These are phyloP conservation scores for Phocoena sinus DNA, from an alignment of 2,113 vertebrate species.

Conservation along the genomic window DNA sequence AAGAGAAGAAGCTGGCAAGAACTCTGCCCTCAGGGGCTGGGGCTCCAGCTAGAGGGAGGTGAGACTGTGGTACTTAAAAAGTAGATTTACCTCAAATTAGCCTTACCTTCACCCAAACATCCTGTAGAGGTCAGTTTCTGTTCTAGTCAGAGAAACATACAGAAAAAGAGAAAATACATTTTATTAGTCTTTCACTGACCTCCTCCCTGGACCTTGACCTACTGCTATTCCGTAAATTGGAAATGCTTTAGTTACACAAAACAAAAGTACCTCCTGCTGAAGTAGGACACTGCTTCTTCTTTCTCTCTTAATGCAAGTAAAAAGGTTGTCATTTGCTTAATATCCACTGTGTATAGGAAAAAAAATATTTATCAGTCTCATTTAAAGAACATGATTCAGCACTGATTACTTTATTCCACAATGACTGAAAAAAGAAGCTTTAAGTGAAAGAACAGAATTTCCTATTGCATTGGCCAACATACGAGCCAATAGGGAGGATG, in stretches of 20 bases:
- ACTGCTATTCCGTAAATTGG: neutral
- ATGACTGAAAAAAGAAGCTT: neutral
- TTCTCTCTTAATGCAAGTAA: neutral
- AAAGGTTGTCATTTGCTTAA: neutral
- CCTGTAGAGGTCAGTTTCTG: neutral
- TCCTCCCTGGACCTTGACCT: neutral
- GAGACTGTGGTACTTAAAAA: neutral
- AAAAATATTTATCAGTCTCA: constrained; percentile 6
- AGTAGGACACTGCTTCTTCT: neutral
- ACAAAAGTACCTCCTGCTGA: constrained; percentile 6
- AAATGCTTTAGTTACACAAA: constrained; percentile 14
- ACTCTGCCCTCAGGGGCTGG: neutral
- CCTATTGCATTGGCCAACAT: neutral
- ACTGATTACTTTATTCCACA: neutral
- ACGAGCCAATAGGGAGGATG: neutral
- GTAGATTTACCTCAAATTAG: neutral
- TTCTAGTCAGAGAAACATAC: neutral
- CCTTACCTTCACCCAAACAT: neutral
- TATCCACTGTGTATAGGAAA: neutral
- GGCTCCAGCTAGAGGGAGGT: neutral
- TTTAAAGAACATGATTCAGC: neutral
- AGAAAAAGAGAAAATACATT: constrained; percentile 10
- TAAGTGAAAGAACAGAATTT: neutral
- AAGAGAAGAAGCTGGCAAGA: neutral
- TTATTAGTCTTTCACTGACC: neutral